Evolutionary conservation across 2,888 invertebrate genomes (phyloP).

Genomic region (Cepaea hortensis): DNA sequence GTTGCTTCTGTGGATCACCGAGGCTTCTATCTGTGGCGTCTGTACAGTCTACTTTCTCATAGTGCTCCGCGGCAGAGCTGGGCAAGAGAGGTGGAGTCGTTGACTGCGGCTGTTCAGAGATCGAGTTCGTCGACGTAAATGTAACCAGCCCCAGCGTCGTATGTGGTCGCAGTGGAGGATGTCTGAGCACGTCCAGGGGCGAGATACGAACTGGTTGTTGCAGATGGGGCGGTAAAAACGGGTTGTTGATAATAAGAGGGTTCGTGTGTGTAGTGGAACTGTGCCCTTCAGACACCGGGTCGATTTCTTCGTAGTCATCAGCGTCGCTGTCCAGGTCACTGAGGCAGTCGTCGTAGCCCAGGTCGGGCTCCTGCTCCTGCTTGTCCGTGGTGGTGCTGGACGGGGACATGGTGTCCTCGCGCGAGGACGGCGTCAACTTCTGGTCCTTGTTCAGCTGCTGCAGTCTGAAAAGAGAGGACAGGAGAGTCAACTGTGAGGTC

Average conservation of each 20-base stretch:
- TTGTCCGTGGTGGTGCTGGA: slow-evolving; percentile 46
- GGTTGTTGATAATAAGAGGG: slow-evolving; percentile 41
- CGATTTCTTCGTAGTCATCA: slow-evolving; percentile 44
- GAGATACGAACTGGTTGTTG: slow-evolving; percentile 24
- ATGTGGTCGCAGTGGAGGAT: slow-evolving; percentile 11
- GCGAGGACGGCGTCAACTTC: slow-evolving; percentile 41
- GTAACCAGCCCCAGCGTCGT: neutral
- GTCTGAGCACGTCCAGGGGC: neutral
- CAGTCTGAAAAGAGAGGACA: slow-evolving; percentile 37
- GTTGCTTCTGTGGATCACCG: neutral
- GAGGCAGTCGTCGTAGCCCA: slow-evolving; percentile 51
- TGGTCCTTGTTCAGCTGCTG: slow-evolving; percentile 44
- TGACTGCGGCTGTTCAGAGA: neutral
- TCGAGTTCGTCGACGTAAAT: neutral
- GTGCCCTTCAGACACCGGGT: slow-evolving; percentile 35
- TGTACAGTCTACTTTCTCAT: too few species aligned
- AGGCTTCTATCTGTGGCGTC: neutral
- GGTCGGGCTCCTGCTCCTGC: slow-evolving; percentile 48
- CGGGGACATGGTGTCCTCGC: slow-evolving; percentile 49
- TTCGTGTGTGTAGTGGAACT: slow-evolving; percentile 27
- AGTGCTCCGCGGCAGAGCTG: too few species aligned
- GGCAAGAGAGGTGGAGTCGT: neutral
- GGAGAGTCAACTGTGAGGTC: neutral
- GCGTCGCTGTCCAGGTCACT: slow-evolving; percentile 50
- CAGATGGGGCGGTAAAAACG: slow-evolving; percentile 46